These are phyloP conservation scores for Drosophila truncata DNA, from an alignment of 1,140 invertebrate species.

Conservation along the genomic window DNA sequence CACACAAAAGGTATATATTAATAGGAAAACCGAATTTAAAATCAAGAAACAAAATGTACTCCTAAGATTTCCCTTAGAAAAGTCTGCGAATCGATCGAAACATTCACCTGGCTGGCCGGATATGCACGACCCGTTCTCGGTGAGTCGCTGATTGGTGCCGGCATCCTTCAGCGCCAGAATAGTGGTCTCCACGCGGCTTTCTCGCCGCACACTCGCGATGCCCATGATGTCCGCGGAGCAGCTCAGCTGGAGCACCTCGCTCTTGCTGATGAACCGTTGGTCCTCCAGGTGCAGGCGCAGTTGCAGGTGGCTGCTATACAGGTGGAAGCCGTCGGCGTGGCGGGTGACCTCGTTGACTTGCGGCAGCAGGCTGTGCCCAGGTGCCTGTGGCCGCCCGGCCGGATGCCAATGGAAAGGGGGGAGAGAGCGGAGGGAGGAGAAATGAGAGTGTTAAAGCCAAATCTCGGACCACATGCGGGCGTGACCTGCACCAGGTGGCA, in stretches of 20 bases:
- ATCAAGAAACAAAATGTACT: no score
- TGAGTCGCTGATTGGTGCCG: constrained; percentile 74
- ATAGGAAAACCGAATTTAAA: no score
- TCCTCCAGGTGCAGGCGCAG: constrained; percentile 78
- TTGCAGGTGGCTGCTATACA: constrained; percentile 75
- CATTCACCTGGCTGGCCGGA: constrained; percentile 61
- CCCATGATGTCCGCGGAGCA: constrained; percentile 80
- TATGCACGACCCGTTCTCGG: constrained; percentile 65
- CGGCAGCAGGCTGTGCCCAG: constrained; percentile 65
- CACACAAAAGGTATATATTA: neutral
- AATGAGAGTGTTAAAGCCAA: constrained; percentile 19
- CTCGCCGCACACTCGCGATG: constrained; percentile 49
- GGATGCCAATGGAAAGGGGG: constrained; percentile 9
- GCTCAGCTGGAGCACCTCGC: constrained; percentile 75
- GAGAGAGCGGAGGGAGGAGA: neutral
- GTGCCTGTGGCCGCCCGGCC: constrained; percentile 58
- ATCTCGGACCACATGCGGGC: constrained; percentile 34
- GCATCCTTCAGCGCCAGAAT: constrained; percentile 75
- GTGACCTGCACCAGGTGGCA: constrained; percentile 12
- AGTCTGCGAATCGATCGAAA: neutral
- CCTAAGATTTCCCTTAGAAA: no score
- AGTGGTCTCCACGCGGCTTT: constrained; percentile 62
- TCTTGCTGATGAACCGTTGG: constrained; percentile 78
- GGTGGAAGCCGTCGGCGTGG: constrained; percentile 72
- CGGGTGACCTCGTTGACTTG: constrained; percentile 82